A percentile compares a stretch with the other conserved stretches of the same genome.
These are phyloP conservation scores for Chrysodeixis includens DNA, from an alignment of 2,888 invertebrate species.

Conservation along the genomic window DNA sequence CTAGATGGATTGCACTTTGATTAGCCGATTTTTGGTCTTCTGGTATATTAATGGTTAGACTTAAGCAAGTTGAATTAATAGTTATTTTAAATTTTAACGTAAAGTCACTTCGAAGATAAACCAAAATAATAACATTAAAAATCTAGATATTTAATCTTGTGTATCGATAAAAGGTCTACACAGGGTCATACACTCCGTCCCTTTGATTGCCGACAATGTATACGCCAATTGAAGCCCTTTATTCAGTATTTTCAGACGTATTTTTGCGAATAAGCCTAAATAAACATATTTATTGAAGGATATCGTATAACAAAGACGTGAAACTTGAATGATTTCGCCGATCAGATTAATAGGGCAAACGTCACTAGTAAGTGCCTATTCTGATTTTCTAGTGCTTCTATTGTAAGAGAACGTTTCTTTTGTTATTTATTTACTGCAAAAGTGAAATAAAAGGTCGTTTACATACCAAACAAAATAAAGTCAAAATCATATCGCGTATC, in stretches of 20 bases:
- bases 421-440: neutral
- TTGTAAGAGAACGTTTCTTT: neutral
- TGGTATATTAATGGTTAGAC: too few relatives aligned
- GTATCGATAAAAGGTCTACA: neutral
- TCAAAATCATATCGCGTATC: too few relatives aligned
- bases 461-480: too few relatives aligned
- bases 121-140: too few relatives aligned
- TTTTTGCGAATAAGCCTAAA: constrained; percentile 10
- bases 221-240: constrained; percentile 22
- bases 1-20: too few relatives aligned
- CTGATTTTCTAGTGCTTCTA: constrained; percentile 9
- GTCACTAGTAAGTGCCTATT: constrained; percentile 5
- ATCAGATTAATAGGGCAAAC: constrained; percentile 25
- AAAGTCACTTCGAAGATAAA: too few relatives aligned
- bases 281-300: constrained; percentile 35
- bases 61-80: too few relatives aligned
- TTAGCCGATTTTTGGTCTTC: too few relatives aligned
- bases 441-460: neutral
- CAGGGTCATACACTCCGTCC: constrained; percentile 16
- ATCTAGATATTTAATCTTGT: neutral
- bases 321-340: constrained; percentile 22
- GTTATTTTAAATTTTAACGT: too few relatives aligned
- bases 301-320: constrained; percentile 15
- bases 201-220: constrained; percentile 39
- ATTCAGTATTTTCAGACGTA: neutral